Base-by-base conservation (phyloP, 92 coral and sea anemone species). In the Parazoanthus darwini region DNA sequence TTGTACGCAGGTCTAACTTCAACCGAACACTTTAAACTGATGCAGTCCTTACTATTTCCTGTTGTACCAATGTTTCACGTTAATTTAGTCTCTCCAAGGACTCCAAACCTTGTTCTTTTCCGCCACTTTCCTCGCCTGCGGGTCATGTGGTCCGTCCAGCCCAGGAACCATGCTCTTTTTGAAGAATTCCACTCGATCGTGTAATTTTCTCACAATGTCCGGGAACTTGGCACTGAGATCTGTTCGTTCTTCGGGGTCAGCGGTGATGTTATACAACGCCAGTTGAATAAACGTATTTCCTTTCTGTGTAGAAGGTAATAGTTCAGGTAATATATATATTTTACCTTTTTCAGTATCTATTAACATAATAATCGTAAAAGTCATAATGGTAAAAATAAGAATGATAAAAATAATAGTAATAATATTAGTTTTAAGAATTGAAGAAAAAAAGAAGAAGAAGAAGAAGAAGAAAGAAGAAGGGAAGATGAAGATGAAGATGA, bases 201-300 rank as follows among this genome's bases (percentile, higher is more conserved):
- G 92, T 18, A 94, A 74, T 74, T 89, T 78, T 82, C 85, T n/a
- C 8, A 94, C 92, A 15, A 87, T 82, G 29, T 91, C 94, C 50
- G 97, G 94, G 83, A 89, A 82, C 51, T 77, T 87, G 23, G 81
- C 84, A 82, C 91, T 89, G 51, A 94, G 91, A 82, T 93, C 92
- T 43, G 87, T 11, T 67, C 90, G 90, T 83, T 94, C 97, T 36
- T 94, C 91, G 11, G 95, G 97, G 86, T 94, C 97, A 92, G 94
- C 97, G 80, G 94, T 94, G 51, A 92, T 87, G 88, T 94, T 94
- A 83, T 91, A 94, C 37, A 94, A 65, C 48, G 95, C 97, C 35
- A 94, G 89, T 16, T 88, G 59, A 13, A 94, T 78, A 6, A 33
- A 6, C 16, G 91, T 79, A 14, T 29, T 81, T 3, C 13, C 39